phyloP scores from a whole-genome alignment of 2,797 vertebrate genomes.

The Rhinophrynus dorsalis region DNA sequence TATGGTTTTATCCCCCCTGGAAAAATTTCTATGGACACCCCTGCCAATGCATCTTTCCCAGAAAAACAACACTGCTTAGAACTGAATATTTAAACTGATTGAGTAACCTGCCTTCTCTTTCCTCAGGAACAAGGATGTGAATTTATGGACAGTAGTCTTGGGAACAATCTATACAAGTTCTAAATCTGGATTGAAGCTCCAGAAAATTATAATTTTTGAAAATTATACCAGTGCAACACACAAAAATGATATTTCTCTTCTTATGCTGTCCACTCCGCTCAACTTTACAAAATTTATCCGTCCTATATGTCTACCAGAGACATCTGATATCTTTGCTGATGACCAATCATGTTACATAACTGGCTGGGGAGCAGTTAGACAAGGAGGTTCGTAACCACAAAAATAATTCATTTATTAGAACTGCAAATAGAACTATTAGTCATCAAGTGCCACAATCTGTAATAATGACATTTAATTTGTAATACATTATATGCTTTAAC shows the following conservation, averaged over 20 bases:
- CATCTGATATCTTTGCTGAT: conserved; percentile 57
- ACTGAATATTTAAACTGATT: too few relatives aligned
- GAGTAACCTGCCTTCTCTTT: too few relatives aligned
- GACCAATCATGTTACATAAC: conserved; percentile 62
- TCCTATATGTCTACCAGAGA: conserved; percentile 67
- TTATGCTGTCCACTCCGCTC: conserved; percentile 63
- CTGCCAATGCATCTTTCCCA: too few relatives aligned
- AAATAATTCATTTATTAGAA: too few relatives aligned
- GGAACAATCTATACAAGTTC: conserved; percentile 65
- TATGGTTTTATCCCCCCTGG: too few relatives aligned
- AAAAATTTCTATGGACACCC: too few relatives aligned
- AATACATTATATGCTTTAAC: too few relatives aligned
- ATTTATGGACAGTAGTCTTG: conserved; percentile 68
- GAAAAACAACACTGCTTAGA: too few relatives aligned
- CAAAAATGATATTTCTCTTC: conserved; percentile 67
- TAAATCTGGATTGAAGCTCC: conserved; percentile 51
- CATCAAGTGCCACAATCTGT: too few relatives aligned
- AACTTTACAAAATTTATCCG: conserved; percentile 59
- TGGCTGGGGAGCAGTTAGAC: conserved; percentile 67
- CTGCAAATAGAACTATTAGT: too few relatives aligned
- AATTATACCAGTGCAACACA: conserved; percentile 58
- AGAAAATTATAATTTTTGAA: conserved; percentile 67
- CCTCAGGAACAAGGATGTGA: conserved; percentile 61
- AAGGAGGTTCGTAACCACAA: conserved; percentile 67
- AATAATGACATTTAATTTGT: too few relatives aligned